A percentile compares a stretch with the other conserved stretches of the same genome.
Evolutionary conservation across 2,888 invertebrate genomes (phyloP).

Genomic region (Desoria tigrina): DNA sequence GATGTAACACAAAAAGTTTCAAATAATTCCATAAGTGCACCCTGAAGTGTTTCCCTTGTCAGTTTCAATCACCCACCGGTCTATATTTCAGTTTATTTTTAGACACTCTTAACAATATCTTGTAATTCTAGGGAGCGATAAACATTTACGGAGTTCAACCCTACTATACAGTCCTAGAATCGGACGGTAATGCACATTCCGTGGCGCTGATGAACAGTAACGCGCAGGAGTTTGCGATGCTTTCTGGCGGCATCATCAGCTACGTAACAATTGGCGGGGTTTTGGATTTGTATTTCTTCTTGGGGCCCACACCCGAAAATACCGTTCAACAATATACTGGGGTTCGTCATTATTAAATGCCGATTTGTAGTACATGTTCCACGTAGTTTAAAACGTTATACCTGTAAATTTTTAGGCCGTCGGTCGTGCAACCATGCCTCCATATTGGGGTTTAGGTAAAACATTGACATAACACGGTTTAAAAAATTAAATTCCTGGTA

Average conservation of each 20-base stretch:
- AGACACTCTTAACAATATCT: too few species aligned
- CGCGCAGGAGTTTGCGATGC: conserved; percentile 64
- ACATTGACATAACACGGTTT: too few species aligned
- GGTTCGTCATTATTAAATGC: too few species aligned
- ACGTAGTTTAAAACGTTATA: too few species aligned
- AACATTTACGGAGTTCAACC: conserved; percentile 82
- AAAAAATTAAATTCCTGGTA: too few species aligned
- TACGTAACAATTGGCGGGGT: conserved; percentile 80
- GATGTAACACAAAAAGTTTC: too few species aligned
- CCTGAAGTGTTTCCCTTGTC: too few species aligned
- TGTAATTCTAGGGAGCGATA: conserved; percentile 23
- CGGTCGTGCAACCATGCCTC: conserved; percentile 74
- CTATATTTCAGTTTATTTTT: too few species aligned
- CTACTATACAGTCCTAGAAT: conserved; percentile 74
- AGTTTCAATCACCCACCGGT: too few species aligned
- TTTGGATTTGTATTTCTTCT: conserved; percentile 74
- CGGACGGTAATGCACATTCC: conserved; percentile 70
- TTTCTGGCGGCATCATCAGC: conserved; percentile 70
- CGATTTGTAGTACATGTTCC: too few species aligned
- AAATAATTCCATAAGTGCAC: too few species aligned
- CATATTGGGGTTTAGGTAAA: conserved; percentile 76
- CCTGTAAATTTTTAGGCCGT: conserved; percentile 5
- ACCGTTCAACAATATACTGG: conserved; percentile 69
- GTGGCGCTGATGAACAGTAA: conserved; percentile 81
- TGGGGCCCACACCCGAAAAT: conserved; percentile 72